These are phyloP conservation scores for Phragmatobia fuliginosa DNA, from an alignment of 2,888 invertebrate species.

Conservation along the genomic window DNA sequence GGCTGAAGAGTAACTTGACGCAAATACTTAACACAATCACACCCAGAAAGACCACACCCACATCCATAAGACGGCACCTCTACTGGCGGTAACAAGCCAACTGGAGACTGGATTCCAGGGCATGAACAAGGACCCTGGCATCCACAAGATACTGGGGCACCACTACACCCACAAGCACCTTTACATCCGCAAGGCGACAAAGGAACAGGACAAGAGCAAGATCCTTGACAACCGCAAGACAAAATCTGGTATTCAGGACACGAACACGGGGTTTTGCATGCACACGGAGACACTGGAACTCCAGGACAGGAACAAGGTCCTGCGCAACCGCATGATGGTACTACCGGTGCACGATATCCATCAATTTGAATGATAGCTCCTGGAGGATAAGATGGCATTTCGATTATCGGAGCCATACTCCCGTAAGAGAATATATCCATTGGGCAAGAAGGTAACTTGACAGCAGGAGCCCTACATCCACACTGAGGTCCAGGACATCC, in stretches of 20 bases:
- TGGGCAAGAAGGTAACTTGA: constrained; percentile 35
- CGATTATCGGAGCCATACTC: constrained; percentile 32
- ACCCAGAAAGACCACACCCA: constrained; percentile 36
- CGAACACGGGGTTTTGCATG: constrained; percentile 17
- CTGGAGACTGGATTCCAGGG: neutral
- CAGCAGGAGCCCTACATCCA: constrained; percentile 35
- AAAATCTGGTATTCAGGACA: constrained; percentile 13
- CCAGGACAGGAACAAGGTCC: constrained; percentile 23
- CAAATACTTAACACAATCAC: constrained; percentile 56
- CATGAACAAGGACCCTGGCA: constrained; percentile 31
- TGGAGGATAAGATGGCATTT: constrained; percentile 37
- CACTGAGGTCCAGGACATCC: constrained; percentile 38
- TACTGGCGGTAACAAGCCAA: constrained; percentile 1
- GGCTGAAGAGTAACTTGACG: constrained; percentile 70
- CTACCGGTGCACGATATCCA: constrained; percentile 10
- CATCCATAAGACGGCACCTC: constrained; percentile 24
- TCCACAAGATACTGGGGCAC: constrained; percentile 18
- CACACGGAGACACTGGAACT: constrained; percentile 15
- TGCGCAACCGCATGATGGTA: constrained; percentile 16
- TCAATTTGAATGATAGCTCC: neutral
- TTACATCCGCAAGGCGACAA: constrained; percentile 20
- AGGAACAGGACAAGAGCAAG: constrained; percentile 10
- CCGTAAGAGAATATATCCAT: constrained; percentile 36
- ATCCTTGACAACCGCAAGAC: constrained; percentile 17
- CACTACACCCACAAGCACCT: constrained; percentile 6